phyloP scores from a whole-genome alignment of 2,113 vertebrate species.

The Ahaetulla prasina region DNA sequence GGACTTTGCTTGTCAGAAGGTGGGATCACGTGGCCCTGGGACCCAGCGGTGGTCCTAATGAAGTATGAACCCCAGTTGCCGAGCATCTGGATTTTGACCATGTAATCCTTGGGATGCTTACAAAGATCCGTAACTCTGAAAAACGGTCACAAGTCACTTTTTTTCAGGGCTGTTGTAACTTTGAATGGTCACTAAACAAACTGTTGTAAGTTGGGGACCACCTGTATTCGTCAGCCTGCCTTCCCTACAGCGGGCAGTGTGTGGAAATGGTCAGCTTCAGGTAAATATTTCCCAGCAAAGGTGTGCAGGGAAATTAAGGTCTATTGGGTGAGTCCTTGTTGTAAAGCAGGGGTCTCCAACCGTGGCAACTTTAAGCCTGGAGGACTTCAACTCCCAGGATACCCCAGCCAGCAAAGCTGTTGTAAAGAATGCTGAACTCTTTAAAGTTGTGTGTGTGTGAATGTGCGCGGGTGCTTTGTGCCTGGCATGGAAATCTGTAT shows the following conservation, averaged over 20 bases:
- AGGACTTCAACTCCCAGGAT: too few relatives aligned
- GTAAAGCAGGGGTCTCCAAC: too few relatives aligned
- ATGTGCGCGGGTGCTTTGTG: neutral
- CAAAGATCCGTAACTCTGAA: too few relatives aligned
- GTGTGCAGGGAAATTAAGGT: neutral
- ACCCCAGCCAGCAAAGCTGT: too few relatives aligned
- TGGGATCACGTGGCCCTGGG: too few relatives aligned
- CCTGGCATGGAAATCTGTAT: neutral
- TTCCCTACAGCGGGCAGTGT: neutral
- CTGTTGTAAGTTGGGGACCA: neutral
- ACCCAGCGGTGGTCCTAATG: too few relatives aligned
- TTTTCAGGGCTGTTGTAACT: neutral
- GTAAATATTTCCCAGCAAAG: slow-evolving; percentile 36
- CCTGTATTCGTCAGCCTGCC: neutral
- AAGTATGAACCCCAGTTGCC: too few relatives aligned
- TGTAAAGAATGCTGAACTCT: neutral
- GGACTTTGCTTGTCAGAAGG: too few relatives aligned
- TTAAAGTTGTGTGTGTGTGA: fast-evolving
- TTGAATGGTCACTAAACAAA: neutral
- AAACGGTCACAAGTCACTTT: neutral
- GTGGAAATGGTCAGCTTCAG: neutral
- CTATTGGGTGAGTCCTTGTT: neutral
- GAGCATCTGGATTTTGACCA: too few relatives aligned
- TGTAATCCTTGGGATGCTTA: too few relatives aligned
- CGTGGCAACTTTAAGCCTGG: too few relatives aligned